Conservation (phyloP, 2,113 vertebrate genomes). For the Atlantisia rogersi region DNA sequence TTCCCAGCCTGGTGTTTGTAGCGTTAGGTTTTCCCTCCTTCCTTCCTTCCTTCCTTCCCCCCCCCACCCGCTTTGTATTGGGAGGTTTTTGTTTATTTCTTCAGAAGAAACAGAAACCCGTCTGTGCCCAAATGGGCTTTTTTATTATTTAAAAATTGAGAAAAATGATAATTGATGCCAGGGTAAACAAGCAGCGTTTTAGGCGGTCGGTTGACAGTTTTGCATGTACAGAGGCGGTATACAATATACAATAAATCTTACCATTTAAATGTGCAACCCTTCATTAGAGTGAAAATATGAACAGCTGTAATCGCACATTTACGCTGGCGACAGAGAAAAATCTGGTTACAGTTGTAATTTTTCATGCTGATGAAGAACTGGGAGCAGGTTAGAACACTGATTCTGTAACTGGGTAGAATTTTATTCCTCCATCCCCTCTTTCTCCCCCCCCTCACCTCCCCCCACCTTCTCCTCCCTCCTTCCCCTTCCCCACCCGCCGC, state of each 20-base stretch:
- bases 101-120: slow-evolving; percentile 45
- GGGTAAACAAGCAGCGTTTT: slow-evolving; percentile 75
- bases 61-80: background rate
- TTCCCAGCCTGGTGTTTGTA: background rate
- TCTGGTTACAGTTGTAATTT: slow-evolving; percentile 71
- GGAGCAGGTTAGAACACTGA: slow-evolving; percentile 51
- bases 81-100: slow-evolving; percentile 59
- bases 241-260: slow-evolving; percentile 76
- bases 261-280: slow-evolving; percentile 78
- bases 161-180: slow-evolving; percentile 75
- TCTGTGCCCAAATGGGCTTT: slow-evolving; percentile 10
- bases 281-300: slow-evolving; percentile 81
- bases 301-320: slow-evolving; percentile 81
- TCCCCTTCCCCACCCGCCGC: background rate
- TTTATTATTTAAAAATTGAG: slow-evolving; percentile 69
- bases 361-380: slow-evolving; percentile 73
- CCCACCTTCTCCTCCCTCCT: background rate
- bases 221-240: slow-evolving; percentile 62
- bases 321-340: slow-evolving; percentile 77
- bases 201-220: slow-evolving; percentile 61
- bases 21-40: background rate
- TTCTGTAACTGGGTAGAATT: slow-evolving; percentile 51
- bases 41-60: too few relatives aligned
- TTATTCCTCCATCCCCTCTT: slow-evolving; percentile 8
- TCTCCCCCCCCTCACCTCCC: background rate